A percentile compares a stretch with the other conserved stretches of the same genome.
phyloP scores from a whole-genome alignment of 2,113 vertebrate genomes.

The Xiphophorus couchianus region DNA sequence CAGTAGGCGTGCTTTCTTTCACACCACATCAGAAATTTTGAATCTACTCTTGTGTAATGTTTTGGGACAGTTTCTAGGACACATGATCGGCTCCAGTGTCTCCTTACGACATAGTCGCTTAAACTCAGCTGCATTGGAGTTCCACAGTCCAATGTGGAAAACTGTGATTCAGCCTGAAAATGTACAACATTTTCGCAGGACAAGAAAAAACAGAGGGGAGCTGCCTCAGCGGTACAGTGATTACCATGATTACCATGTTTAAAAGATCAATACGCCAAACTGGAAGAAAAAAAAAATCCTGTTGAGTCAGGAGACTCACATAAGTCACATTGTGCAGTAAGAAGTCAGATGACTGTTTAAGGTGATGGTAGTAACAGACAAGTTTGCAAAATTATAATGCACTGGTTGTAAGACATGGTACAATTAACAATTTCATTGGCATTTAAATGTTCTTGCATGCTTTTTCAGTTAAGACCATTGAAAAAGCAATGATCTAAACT shows the following conservation, averaged over 20 bases:
- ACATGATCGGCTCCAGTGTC: conserved; percentile 49
- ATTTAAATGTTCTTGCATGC: not conserved
- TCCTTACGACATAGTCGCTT: conserved; percentile 28
- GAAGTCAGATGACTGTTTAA: conserved; percentile 71
- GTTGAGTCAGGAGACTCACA: conserved; percentile 67
- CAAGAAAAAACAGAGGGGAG: not conserved
- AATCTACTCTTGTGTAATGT: conserved; percentile 63
- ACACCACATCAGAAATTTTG: conserved; percentile 58
- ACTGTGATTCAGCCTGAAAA: conserved; percentile 16
- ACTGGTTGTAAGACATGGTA: conserved; percentile 17
- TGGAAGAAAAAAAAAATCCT: conserved; percentile 28
- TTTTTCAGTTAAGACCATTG: not conserved
- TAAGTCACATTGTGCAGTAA: conserved; percentile 61
- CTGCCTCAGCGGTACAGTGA: conserved; percentile 2
- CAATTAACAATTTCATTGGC: conserved; percentile 2
- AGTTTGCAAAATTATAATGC: conserved; percentile 45
- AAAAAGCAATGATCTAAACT: no score
- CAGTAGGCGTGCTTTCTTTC: conserved; percentile 49
- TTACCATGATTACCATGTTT: conserved; percentile 3
- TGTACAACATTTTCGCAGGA: not conserved
- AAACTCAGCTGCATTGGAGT: conserved; percentile 26
- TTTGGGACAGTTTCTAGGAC: conserved; percentile 59
- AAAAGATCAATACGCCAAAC: conserved; percentile 19
- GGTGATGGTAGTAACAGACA: conserved; percentile 54
- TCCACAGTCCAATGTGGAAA: conserved; percentile 1